Base-by-base conservation (phyloP, 2,113 vertebrate species). In the Hemicordylus capensis region DNA sequence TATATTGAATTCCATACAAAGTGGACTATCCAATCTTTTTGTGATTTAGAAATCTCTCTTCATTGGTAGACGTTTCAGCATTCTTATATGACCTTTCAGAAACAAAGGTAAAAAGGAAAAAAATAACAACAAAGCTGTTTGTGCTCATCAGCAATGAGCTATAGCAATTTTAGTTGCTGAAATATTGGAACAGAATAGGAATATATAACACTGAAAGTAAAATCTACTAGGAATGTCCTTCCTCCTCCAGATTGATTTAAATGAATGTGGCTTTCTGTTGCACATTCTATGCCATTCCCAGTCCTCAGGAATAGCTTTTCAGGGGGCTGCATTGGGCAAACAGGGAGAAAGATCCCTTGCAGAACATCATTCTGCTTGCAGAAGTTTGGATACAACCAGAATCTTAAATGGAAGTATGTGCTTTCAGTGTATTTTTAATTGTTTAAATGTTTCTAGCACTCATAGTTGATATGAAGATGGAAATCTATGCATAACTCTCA, bases 221-320 rank as follows among this genome's bases (percentile, higher is more conserved):
- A 42, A 81, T 84, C 92, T 79, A 59, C 6, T 7, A 31, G 67
- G 61, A 84, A 24, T 3, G 70, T 84, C 1, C 42, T 1, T 0
- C n/a, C 4, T 0, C 0, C 46, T 22, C 11, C 28, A 73, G 39
- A 44, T 11, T 28, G 31, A 31, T 14, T 46, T 4, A 73, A 44
- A 28, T 44, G 4, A 44, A 46, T 28, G 10, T 9, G 20, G 46
- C 11, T n/a, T n/a, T n/a, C n/a, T n/a, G n/a, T n/a, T n/a, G n/a
- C n/a, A n/a, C n/a, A n/a, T n/a, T n/a, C n/a, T n/a, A n/a, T n/a
- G n/a, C n/a, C n/a, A n/a, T n/a, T n/a, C n/a, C n/a, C n/a, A n/a
- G n/a, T n/a, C n/a, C n/a, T n/a, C n/a, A n/a, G n/a, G n/a, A n/a
- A n/a, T n/a, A n/a, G n/a, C n/a, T n/a, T n/a, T n/a, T n/a, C n/a